Base-by-base conservation (phyloP, 53 echinoderm and acorn worm genomes). In the Arbacia lixula region DNA sequence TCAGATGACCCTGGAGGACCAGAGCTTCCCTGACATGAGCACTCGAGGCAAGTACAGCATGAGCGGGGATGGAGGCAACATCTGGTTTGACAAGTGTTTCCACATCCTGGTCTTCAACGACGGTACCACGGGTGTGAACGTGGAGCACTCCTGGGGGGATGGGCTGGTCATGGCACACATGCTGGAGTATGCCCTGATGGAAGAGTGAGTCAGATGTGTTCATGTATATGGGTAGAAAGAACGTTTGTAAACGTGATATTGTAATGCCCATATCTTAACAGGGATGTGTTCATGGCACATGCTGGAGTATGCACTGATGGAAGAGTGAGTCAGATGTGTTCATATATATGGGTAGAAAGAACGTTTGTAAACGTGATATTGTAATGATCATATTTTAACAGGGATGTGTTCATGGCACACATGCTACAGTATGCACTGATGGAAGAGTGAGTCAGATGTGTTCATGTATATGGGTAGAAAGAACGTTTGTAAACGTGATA, bases 131-230 rank as follows among this genome's bases (percentile, higher is more conserved):
- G 91, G 94, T 36, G 55, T 71, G 53, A 94, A 91, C 34, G 84
- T 86, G 10, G 94, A 94, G 83, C 94, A 94, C 54, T 94, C 94
- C 5, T 94, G 94, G 94, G 94, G 91, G 4, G 94, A 94, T 24
- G 94, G 90, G 3, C 94, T 91, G 2, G 94, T 94, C 30, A 88
- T 91, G 53, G 91, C 66, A 12, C 94, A 94, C 56, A 86, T 91
- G 29, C 83, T 76, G 69, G 94, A 94, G 36, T 88, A 91, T 34
- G 68, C 88, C 5, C 75, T 86, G 68, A 85, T 86, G 35, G 91
- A 94, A 68, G 94, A 94, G 94, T 94, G 71, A 91, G 94, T 75
- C 29, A n/a, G 2, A 4, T 12, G 5, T n/a, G n/a, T n/a, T n/a
- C n/a, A n/a, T n/a, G n/a, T n/a, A n/a, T n/a, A n/a, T n/a, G n/a